Base-by-base conservation (phyloP, 2,113 vertebrate genomes). In the pig (Sus scrofa) region DNA sequence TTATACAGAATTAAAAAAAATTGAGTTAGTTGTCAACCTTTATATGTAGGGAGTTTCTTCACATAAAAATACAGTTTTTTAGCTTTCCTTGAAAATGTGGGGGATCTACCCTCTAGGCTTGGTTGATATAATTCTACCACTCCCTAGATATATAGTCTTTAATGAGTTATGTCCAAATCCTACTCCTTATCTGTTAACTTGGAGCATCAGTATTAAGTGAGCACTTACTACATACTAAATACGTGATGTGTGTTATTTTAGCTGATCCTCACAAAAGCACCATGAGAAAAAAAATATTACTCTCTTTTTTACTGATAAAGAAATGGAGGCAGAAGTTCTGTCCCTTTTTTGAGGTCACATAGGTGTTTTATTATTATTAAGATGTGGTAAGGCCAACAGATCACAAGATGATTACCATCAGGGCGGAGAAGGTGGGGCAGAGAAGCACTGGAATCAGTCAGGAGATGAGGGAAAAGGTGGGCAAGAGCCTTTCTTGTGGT, bases 1-100 rank as follows among this genome's bases (percentile, higher is more conserved):
- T 3, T 77, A 27, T 32, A 12, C 7, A 26, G 8, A 24, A 22
- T 88, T 94, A 2, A 1, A 68, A 68, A 89, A 90, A 79, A 87
- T 37, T 83, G 24, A 91, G 93, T 75, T 89, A 30, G 13, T 71
- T 82, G 65, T 39, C 22, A 78, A 77, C 12, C 32, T 94, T 94
- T 85, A 77, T 85, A 63, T 86, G 26, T 74, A 82, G 54, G 14
- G 70, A 86, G n/a, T 86, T 37, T 78, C 37, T 90, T 83, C n/a
- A 50, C 2, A 15, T 65, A 65, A 62, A 89, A 90, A n/a, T 68
- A 74, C n/a, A 68, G 16, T 84, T 91, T 62, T 71, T 77, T 73
- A 79, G 39, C 19, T 84, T 83, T 63, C 11, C 16, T 87, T 90
- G 68, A 87, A 95, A 78, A 60, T 24, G 22, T 68, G 93, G 65